Evolutionary conservation across 2,888 invertebrate genomes (phyloP).

Genomic region (Lobophora halterata): DNA sequence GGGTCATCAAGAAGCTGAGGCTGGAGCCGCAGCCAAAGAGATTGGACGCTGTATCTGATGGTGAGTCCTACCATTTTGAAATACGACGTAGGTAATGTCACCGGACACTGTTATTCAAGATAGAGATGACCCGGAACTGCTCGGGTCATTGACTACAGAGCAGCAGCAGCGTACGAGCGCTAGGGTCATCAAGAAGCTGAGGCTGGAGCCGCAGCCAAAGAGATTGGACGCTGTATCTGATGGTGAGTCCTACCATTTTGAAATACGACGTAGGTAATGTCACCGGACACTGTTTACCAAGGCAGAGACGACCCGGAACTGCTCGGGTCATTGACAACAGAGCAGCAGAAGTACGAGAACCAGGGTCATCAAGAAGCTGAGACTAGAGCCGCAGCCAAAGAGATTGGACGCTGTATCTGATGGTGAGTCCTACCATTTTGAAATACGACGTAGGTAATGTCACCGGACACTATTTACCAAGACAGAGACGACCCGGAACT

Average conservation of each 20-base stretch:
- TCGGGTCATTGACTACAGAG: conserved; percentile 86
- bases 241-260: conserved; percentile 36
- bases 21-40: conserved; percentile 75
- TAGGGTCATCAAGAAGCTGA: conserved; percentile 88
- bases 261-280: no score
- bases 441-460: no score
- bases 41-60: conserved; percentile 44
- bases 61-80: conserved; percentile 33
- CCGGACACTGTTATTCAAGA: conserved; percentile 39
- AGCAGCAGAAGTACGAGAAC: conserved; percentile 86
- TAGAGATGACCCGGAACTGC: conserved; percentile 72
- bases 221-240: conserved; percentile 46
- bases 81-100: conserved; percentile 47
- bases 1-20: conserved; percentile 89
- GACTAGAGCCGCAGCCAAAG: conserved; percentile 77
- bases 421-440: conserved; percentile 36
- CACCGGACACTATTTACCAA: conserved; percentile 36
- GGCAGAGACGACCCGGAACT: conserved; percentile 72
- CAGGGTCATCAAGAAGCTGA: conserved; percentile 89
- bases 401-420: conserved; percentile 46
- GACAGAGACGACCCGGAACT: conserved; percentile 72
- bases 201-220: conserved; percentile 77
- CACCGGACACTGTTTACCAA: conserved; percentile 36
- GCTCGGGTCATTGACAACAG: conserved; percentile 85
- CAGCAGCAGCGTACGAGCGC: conserved; percentile 86